Evolutionary conservation across 2,797 vertebrate genomes (phyloP).

Genomic region (Arctocebus calabarensis): DNA sequence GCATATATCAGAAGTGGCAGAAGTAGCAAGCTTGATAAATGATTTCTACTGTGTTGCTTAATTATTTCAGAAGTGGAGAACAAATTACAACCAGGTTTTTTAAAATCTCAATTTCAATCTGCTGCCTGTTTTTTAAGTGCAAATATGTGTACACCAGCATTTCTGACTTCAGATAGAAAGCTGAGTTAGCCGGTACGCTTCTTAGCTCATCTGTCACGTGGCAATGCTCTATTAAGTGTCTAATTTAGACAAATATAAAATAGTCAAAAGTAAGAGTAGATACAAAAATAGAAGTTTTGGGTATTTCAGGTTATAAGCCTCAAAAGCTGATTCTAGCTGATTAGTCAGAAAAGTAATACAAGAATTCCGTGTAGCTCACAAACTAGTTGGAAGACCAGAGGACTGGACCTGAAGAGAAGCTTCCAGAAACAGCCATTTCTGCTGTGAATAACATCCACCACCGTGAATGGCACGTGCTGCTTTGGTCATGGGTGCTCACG

Average conservation of each 20-base stretch:
- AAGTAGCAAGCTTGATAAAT: slow-evolving; percentile 45
- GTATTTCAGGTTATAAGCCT: slow-evolving; percentile 2
- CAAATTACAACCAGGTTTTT: slow-evolving; percentile 44
- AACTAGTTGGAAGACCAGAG: not conserved
- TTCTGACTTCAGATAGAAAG: slow-evolving; percentile 43
- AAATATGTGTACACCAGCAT: not conserved
- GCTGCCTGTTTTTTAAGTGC: not conserved
- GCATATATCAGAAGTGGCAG: slow-evolving; percentile 32
- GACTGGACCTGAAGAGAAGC: not conserved
- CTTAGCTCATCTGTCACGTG: not conserved
- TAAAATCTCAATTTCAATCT: slow-evolving; percentile 46
- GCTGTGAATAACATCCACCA: not conserved
- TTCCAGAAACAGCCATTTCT: not conserved
- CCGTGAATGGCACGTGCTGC: not conserved
- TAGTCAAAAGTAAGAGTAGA: slow-evolving; percentile 31
- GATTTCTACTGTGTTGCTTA: slow-evolving; percentile 32
- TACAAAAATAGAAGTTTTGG: not conserved
- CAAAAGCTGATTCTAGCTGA: slow-evolving; percentile 19
- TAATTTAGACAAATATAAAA: slow-evolving; percentile 34
- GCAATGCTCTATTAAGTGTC: not conserved
- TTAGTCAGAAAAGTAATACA: slow-evolving; percentile 1
- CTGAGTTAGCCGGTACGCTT: not conserved
- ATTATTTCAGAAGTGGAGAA: slow-evolving; percentile 56
- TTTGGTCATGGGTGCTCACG: not conserved
- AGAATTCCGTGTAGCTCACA: not conserved